These are phyloP conservation scores for Gymnothorax reevesii DNA, from an alignment of 2,797 vertebrate species.

Conservation along the genomic window DNA sequence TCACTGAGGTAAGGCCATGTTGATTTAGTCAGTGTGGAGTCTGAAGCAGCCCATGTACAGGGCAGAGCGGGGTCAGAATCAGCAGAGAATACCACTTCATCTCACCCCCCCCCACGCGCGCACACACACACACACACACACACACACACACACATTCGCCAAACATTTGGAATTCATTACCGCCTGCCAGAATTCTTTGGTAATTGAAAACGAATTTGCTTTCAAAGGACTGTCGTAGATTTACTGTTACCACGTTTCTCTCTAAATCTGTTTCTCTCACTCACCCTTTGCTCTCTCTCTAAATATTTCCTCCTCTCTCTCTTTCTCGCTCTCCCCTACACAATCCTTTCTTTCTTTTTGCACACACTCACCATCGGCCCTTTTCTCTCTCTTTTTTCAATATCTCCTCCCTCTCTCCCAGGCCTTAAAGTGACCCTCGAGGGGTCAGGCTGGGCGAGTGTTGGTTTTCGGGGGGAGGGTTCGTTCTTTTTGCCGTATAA, in stretches of 20 bases:
- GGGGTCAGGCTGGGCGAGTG: background rate
- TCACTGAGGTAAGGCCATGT: background rate
- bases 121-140: background rate
- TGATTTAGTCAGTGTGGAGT: background rate
- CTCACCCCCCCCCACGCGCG: background rate
- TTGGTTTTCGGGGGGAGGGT: background rate
- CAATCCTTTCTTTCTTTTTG: too few relatives aligned
- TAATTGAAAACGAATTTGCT: background rate
- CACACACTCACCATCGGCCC: too few relatives aligned
- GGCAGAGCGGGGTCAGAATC: background rate
- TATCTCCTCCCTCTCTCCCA: background rate
- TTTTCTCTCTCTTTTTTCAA: background rate
- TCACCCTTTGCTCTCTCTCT: background rate
- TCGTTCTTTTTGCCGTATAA: background rate
- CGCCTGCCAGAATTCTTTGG: background rate
- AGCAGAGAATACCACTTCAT: background rate
- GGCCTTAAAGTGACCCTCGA: background rate
- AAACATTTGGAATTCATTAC: conserved; percentile 26
- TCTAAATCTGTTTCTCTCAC: background rate
- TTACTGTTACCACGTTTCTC: background rate
- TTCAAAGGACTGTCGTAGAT: background rate
- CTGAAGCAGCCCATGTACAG: background rate
- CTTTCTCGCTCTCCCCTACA: background rate
- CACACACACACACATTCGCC: background rate
- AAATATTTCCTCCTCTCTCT: background rate